phyloP scores from a whole-genome alignment of 2,888 invertebrate genomes.

The Melinaea marsaeus region DNA sequence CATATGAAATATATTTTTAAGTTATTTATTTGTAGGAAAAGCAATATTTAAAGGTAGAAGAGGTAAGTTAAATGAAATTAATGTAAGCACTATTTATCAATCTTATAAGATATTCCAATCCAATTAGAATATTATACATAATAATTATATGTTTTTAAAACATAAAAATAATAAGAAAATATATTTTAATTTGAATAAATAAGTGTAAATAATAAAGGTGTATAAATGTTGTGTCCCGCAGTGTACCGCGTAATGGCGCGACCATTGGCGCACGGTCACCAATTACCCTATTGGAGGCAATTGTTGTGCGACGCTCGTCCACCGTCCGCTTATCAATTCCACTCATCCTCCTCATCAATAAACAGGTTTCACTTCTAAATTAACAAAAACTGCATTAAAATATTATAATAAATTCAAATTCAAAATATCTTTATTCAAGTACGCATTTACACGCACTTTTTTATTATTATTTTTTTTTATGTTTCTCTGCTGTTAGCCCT shows the following conservation, averaged over 20 bases:
- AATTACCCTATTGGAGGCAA: conserved; percentile 75
- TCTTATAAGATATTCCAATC: not conserved
- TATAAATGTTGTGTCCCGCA: conserved; percentile 33
- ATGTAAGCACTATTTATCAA: too few species aligned
- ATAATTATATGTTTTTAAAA: not conserved
- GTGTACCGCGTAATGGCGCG: conserved; percentile 66
- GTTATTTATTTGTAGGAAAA: too few species aligned
- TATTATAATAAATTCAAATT: too few species aligned
- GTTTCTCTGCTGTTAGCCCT: too few species aligned
- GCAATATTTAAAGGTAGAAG: too few species aligned
- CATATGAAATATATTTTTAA: too few species aligned
- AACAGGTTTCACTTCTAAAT: not conserved
- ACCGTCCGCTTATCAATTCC: conserved; percentile 43
- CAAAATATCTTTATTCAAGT: too few species aligned
- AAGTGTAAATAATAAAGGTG: not conserved
- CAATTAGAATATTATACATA: not conserved
- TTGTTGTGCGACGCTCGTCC: conserved; percentile 73
- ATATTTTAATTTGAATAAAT: not conserved
- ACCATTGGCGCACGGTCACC: conserved; percentile 73
- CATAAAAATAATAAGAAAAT: conserved; percentile 1
- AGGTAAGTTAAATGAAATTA: too few species aligned
- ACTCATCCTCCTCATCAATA: conserved; percentile 11
- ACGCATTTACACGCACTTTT: too few species aligned
- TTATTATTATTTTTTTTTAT: too few species aligned
- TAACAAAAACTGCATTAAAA: too few species aligned